These are phyloP conservation scores for Stichopus horrens DNA, from an alignment of 53 echinoderm and acorn worm genomes.

Conservation along the genomic window DNA sequence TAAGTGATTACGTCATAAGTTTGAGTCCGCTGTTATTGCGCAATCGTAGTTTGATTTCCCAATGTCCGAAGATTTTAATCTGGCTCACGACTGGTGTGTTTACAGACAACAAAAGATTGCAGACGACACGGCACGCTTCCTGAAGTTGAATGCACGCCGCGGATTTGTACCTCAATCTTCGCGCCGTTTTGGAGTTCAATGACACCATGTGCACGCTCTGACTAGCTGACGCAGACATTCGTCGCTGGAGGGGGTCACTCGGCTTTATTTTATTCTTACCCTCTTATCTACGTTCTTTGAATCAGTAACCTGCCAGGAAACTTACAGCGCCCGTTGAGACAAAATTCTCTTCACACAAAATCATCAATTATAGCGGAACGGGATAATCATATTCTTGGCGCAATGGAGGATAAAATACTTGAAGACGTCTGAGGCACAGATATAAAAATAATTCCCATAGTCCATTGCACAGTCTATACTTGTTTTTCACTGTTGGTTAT, in stretches of 20 bases:
- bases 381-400: slow-evolving; percentile 13
- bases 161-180: slow-evolving; percentile 9
- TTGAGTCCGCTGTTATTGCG: neutral
- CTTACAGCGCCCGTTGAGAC: slow-evolving; percentile 11
- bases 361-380: slow-evolving; percentile 18
- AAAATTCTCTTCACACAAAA: slow-evolving; percentile 14
- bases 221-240: slow-evolving; percentile 10
- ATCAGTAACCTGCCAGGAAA: neutral
- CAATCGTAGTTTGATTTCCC: neutral
- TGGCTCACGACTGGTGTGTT: neutral
- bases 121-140: slow-evolving; percentile 21
- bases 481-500: neutral
- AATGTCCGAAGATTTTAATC: neutral
- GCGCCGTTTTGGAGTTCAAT: slow-evolving; percentile 26
- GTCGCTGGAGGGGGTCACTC: slow-evolving; percentile 3
- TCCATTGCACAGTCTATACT: neutral
- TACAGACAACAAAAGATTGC: slow-evolving; percentile 3
- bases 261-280: neutral
- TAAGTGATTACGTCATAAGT: neutral
- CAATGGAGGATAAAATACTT: slow-evolving; percentile 10
- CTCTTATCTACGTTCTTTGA: slow-evolving; percentile 4
- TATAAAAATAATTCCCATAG: neutral
- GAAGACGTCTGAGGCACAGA: slow-evolving; percentile 10
- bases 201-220: slow-evolving; percentile 21
- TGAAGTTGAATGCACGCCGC: slow-evolving; percentile 35